These are phyloP conservation scores for Solenodon paradoxus DNA, from an alignment of 2,113 vertebrate species.

Conservation along the genomic window DNA sequence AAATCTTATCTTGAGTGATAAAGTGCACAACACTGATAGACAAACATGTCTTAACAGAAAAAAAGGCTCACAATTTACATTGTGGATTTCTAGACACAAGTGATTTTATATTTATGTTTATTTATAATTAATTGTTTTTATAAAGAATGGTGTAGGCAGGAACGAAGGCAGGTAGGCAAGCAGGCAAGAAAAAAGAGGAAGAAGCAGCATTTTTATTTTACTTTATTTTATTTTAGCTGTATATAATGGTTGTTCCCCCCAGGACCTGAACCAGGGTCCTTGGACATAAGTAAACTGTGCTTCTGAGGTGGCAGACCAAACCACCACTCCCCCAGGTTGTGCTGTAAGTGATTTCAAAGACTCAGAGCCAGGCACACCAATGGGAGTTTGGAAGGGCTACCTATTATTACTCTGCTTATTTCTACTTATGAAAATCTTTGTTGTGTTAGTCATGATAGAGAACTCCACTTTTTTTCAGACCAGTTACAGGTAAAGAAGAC, in stretches of 20 bases:
- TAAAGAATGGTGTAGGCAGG: too few species aligned
- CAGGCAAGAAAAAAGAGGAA: too few species aligned
- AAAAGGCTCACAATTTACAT: neutral
- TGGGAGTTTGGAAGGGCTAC: neutral
- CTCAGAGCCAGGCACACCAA: neutral
- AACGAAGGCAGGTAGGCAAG: too few species aligned
- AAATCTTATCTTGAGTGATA: neutral
- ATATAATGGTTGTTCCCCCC: too few species aligned
- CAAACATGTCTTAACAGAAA: neutral
- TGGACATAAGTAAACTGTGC: too few species aligned
- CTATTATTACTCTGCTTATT: neutral
- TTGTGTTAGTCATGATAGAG: neutral
- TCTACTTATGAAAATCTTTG: neutral
- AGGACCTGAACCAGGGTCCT: too few species aligned
- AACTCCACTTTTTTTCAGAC: neutral
- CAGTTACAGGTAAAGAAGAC: neutral
- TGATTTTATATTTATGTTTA: too few species aligned
- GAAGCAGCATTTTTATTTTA: too few species aligned
- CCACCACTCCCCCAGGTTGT: too few species aligned
- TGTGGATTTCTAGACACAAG: neutral
- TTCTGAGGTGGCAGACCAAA: too few species aligned
- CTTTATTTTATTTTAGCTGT: too few species aligned
- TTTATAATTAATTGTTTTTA: too few species aligned
- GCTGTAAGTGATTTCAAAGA: neutral
- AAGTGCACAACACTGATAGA: neutral